phyloP scores from a whole-genome alignment of 2,113 vertebrate species.

The Coracopsis vasa region DNA sequence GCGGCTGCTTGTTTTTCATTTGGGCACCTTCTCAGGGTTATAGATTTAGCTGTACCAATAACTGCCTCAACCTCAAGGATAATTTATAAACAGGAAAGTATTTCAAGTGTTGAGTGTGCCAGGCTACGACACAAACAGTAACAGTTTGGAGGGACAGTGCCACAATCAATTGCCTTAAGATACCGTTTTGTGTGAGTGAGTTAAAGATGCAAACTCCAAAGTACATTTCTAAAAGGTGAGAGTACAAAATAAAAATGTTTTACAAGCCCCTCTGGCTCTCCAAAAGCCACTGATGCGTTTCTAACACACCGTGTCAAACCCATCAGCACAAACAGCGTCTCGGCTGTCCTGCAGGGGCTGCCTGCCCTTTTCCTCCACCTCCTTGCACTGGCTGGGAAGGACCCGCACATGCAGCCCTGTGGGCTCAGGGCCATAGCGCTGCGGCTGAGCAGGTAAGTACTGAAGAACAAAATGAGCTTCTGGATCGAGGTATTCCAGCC shows the following conservation, averaged over 20 bases:
- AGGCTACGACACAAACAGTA: background rate
- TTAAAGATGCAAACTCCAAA: background rate
- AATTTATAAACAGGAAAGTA: background rate
- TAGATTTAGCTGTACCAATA: background rate
- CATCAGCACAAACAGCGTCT: background rate
- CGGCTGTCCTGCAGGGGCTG: background rate
- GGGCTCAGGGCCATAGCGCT: background rate
- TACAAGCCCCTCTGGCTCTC: background rate
- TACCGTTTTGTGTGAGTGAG: background rate
- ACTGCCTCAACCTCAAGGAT: background rate
- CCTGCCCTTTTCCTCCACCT: background rate
- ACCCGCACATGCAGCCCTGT: rapidly evolving
- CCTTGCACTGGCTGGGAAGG: background rate
- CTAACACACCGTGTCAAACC: background rate
- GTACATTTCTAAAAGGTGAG: background rate
- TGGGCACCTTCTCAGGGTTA: background rate
- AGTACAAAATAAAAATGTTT: background rate
- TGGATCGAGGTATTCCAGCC: background rate
- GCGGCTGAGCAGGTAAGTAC: background rate
- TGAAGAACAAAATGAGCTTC: background rate
- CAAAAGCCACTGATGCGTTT: background rate
- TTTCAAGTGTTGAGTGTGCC: background rate
- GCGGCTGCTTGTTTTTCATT: background rate
- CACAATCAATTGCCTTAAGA: background rate
- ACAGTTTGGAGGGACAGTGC: background rate